Evolutionary conservation across 1,140 invertebrate genomes (phyloP).

Genomic region (Listronotus oregonensis): DNA sequence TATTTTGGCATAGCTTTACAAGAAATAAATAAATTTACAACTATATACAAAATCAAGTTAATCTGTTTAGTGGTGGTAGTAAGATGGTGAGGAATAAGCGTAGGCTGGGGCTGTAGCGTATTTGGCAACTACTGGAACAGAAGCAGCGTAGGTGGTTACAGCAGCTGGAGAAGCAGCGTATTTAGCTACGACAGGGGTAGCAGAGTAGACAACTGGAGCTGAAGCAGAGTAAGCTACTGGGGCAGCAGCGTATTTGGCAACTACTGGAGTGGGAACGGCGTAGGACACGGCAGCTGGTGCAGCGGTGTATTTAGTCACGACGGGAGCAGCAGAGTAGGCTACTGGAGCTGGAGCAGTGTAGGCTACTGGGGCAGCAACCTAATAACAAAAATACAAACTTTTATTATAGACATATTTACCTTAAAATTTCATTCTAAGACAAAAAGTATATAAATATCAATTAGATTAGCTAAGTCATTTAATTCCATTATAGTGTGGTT

Average conservation of each 20-base stretch:
- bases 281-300: slow-evolving; percentile 15
- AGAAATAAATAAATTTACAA: slow-evolving; percentile 1
- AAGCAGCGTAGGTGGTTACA: slow-evolving; percentile 34
- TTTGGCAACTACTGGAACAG: slow-evolving; percentile 46
- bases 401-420: too few species aligned
- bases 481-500: too few species aligned
- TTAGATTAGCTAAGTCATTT: too few species aligned
- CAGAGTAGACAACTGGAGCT: slow-evolving; percentile 15
- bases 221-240: slow-evolving; percentile 28
- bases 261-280: slow-evolving; percentile 45
- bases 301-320: slow-evolving; percentile 22
- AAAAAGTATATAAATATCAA: too few species aligned
- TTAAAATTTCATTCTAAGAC: too few species aligned
- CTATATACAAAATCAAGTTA: slow-evolving; percentile 7
- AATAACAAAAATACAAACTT: too few species aligned
- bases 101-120: slow-evolving; percentile 43
- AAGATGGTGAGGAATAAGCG: slow-evolving; percentile 38
- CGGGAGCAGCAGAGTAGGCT: slow-evolving; percentile 34
- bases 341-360: slow-evolving; percentile 38
- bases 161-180: slow-evolving; percentile 35
- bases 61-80: slow-evolving; percentile 12
- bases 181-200: slow-evolving; percentile 40
- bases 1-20: slow-evolving; percentile 7
- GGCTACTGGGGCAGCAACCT: slow-evolving; percentile 22
- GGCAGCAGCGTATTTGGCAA: slow-evolving; percentile 34